These are phyloP conservation scores for Stegodyphus mimosarum DNA, from an alignment of 1,140 invertebrate species.

Conservation along the genomic window DNA sequence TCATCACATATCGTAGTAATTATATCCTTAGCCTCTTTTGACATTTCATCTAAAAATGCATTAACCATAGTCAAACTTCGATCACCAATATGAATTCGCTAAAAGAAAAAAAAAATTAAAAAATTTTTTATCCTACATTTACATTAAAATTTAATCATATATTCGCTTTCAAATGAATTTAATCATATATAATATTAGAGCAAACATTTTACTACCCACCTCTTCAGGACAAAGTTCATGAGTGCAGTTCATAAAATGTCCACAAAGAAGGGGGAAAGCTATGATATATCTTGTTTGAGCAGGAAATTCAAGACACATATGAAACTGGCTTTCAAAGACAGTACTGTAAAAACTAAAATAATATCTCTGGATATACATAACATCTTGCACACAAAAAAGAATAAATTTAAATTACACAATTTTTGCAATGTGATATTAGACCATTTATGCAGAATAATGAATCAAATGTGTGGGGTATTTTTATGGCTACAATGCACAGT, in stretches of 20 bases:
- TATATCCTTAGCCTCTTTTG: constrained; percentile 98
- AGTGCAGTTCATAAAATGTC: constrained; percentile 97
- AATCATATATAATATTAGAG: not conserved
- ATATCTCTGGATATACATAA: too few relatives aligned
- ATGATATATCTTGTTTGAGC: constrained; percentile 98
- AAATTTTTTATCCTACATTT: constrained; percentile 3
- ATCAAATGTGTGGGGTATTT: too few relatives aligned
- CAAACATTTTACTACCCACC: constrained; percentile 66
- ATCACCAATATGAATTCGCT: constrained; percentile 93
- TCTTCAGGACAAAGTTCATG: constrained; percentile 99
- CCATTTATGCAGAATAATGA: too few relatives aligned
- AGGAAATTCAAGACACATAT: constrained; percentile 98
- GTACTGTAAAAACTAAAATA: constrained; percentile 87
- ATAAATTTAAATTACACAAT: too few relatives aligned
- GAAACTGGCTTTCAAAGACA: constrained; percentile 97
- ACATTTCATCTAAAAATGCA: constrained; percentile 98
- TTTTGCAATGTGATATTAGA: too few relatives aligned
- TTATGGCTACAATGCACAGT: too few relatives aligned
- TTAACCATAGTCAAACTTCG: constrained; percentile 96
- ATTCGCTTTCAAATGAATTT: not conserved
- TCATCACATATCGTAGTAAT: constrained; percentile 98
- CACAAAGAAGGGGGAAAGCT: constrained; percentile 96
- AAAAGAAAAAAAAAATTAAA: constrained; percentile 32
- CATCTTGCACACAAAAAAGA: too few relatives aligned
- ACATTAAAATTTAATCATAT: not conserved